Percentiles rank a stretch among this genome's conserved stretches.
Conservation (phyloP, 2,888 invertebrate species). For the Atrina japonica region DNA sequence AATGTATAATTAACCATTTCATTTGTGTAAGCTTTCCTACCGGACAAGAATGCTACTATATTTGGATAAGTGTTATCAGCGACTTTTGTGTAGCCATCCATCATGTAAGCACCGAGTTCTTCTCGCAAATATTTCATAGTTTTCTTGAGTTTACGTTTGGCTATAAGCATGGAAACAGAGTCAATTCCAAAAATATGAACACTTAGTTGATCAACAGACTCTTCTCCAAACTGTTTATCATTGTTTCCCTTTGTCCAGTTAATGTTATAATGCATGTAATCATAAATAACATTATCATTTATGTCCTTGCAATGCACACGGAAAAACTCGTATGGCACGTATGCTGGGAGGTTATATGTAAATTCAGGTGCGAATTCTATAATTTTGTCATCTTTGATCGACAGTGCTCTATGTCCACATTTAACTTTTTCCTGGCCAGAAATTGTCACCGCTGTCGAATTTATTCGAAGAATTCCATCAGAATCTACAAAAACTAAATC, state of each 20-base stretch:
- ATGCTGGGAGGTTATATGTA: constrained; percentile 26
- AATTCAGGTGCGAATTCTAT: constrained; percentile 47
- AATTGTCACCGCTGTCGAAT: neutral
- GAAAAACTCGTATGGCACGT: constrained; percentile 7
- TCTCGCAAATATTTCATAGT: constrained; percentile 22
- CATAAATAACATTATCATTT: constrained; percentile 8
- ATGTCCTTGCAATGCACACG: constrained; percentile 9
- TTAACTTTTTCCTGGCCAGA: constrained; percentile 13
- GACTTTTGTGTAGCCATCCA: constrained; percentile 27
- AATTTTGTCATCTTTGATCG: constrained; percentile 50
- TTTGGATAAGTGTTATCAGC: constrained; percentile 19
- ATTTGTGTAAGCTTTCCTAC: constrained; percentile 26
- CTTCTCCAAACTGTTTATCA: constrained; percentile 1
- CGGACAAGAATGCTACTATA: constrained; percentile 45
- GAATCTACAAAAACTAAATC: constrained; percentile 4
- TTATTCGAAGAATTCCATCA: constrained; percentile 10
- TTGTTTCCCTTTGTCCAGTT: constrained; percentile 10
- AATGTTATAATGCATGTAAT: constrained; percentile 13
- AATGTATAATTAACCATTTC: constrained; percentile 20
- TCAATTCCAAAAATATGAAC: constrained; percentile 25
- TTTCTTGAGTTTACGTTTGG: constrained; percentile 13
- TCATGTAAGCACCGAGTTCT: constrained; percentile 11
- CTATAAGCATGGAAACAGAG: constrained; percentile 18
- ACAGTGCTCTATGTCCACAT: constrained; percentile 47
- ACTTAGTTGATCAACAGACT: constrained; percentile 17